Percentiles rank a stretch among this genome's conserved stretches.
These are phyloP conservation scores for Diloba caeruleocephala DNA, from an alignment of 2,888 invertebrate genomes.

Conservation along the genomic window DNA sequence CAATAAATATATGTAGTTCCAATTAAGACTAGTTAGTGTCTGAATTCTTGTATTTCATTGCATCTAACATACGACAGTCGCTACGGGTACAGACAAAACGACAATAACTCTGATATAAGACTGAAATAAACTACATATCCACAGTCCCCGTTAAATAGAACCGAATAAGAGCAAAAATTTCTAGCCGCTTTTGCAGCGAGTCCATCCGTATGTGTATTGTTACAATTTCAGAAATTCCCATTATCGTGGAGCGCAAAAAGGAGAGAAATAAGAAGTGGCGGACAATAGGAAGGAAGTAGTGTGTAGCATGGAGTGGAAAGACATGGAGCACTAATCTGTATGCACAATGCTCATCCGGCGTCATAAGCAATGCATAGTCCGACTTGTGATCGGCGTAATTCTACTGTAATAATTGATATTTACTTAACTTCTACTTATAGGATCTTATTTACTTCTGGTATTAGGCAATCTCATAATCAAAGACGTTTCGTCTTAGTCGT, in stretches of 20 bases:
- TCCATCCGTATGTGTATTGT: conserved; percentile 85
- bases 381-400: no score
- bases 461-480: no score
- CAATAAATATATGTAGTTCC: conserved; percentile 34
- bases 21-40: conserved; percentile 46
- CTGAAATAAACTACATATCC: conserved; percentile 46
- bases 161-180: conserved; percentile 49
- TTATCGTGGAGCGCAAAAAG: conserved; percentile 82
- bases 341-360: no score
- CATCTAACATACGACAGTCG: conserved; percentile 10
- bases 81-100: conserved; percentile 32
- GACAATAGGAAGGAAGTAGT: conserved; percentile 82
- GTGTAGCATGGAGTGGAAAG: no score
- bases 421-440: no score
- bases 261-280: conserved; percentile 81
- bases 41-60: conserved; percentile 45
- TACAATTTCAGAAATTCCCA: conserved; percentile 88
- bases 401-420: no score
- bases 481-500: no score
- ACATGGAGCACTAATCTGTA: no score
- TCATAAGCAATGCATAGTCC: no score
- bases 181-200: conserved; percentile 69
- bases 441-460: no score
- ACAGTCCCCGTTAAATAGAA: conserved; percentile 42
- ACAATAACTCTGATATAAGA: conserved; percentile 44